Evolutionary conservation across 2,797 vertebrate species (phyloP).

Genomic region (Champsocephalus gunnari): DNA sequence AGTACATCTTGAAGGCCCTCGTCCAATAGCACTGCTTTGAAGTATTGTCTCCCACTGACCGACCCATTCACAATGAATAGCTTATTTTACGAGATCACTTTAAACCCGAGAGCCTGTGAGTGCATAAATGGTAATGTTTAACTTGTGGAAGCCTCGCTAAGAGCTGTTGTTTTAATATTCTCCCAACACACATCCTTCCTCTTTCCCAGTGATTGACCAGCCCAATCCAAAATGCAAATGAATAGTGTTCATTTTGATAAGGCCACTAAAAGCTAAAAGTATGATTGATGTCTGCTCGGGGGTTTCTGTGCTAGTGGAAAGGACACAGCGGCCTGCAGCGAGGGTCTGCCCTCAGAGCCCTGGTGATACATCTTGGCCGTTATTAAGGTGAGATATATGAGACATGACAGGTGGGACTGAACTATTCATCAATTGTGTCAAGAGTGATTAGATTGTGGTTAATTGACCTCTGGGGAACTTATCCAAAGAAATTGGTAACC

Average conservation of each 20-base stretch:
- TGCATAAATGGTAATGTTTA: conserved; percentile 47
- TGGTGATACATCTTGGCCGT: conserved; percentile 61
- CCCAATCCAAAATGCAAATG: conserved; percentile 47
- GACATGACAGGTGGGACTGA: conserved; percentile 83
- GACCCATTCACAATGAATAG: conserved; percentile 46
- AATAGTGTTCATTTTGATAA: conserved; percentile 21
- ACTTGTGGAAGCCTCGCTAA: conserved; percentile 18
- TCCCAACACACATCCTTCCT: not conserved
- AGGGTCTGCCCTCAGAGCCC: conserved; percentile 50
- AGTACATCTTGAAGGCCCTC: conserved; percentile 43
- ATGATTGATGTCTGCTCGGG: conserved; percentile 41
- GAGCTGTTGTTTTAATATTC: conserved; percentile 12
- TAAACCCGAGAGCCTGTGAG: conserved; percentile 27
- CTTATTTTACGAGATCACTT: conserved; percentile 48
- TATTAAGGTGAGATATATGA: conserved; percentile 81
- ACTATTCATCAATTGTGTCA: conserved; percentile 82
- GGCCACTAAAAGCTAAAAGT: conserved; percentile 21
- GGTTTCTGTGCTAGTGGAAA: conserved; percentile 25
- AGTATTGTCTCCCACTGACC: conserved; percentile 29
- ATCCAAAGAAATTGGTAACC: conserved; percentile 58
- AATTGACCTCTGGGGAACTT: conserved; percentile 76
- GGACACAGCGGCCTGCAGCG: conserved; percentile 38
- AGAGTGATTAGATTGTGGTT: conserved; percentile 77
- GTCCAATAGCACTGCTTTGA: conserved; percentile 48
- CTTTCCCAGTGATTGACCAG: conserved; percentile 36